These are phyloP conservation scores for Diorhabda sublineata DNA, from an alignment of 1,140 invertebrate genomes.

Conservation along the genomic window DNA sequence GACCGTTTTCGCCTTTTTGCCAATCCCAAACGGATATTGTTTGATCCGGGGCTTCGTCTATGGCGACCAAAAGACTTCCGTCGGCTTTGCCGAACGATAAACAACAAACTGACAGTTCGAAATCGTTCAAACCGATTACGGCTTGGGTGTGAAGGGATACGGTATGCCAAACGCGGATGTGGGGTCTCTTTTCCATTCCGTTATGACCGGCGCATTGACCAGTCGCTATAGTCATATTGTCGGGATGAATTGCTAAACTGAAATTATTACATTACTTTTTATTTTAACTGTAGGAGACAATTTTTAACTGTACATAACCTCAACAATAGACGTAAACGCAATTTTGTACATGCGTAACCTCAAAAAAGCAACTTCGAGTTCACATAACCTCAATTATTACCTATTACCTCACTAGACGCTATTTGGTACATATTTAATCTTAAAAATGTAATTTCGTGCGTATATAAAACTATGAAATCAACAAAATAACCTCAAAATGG, in stretches of 20 bases:
- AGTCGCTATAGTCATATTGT: conserved; percentile 84
- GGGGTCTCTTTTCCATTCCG: conserved; percentile 72
- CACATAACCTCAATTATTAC: no score
- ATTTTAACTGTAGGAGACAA: no score
- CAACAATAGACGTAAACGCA: no score
- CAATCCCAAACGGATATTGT: conserved; percentile 91
- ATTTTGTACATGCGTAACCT: no score
- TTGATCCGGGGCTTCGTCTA: conserved; percentile 88
- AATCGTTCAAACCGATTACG: conserved; percentile 79
- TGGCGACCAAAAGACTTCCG: conserved; percentile 71
- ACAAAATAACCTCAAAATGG: no score
- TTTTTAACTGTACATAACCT: no score
- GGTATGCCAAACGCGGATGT: conserved; percentile 91
- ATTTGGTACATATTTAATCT: no score
- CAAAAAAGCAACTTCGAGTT: no score
- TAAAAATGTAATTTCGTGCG: no score
- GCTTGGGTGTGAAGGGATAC: conserved; percentile 83
- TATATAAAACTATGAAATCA: no score
- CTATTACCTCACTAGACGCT: no score
- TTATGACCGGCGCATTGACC: conserved; percentile 85
- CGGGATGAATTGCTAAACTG: conserved; percentile 87
- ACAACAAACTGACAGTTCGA: conserved; percentile 79
- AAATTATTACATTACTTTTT: conserved; percentile 44
- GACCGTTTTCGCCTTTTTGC: conserved; percentile 78
- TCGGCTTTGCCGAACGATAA: conserved; percentile 89